Evolutionary conservation across 2,113 vertebrate species (phyloP).

Genomic region (Oceanites oceanicus): DNA sequence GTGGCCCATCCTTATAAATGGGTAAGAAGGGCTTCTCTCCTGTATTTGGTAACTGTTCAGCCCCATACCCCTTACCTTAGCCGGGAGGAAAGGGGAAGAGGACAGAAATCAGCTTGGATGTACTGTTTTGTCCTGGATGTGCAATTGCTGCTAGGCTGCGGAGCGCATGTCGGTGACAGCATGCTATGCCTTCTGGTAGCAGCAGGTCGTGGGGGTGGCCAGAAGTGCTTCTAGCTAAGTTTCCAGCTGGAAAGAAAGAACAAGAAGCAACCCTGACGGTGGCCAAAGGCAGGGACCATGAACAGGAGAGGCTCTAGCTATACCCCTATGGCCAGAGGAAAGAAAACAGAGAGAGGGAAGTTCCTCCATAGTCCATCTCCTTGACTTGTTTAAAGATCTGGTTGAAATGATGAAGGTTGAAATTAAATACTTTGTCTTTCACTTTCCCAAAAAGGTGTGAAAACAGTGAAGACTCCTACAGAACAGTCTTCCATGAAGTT

Average conservation of each 20-base stretch:
- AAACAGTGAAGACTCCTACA: conserved; percentile 27
- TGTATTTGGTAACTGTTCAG: neutral
- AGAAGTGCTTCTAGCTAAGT: neutral
- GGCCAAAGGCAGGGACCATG: neutral
- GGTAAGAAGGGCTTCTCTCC: neutral
- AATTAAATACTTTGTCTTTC: neutral
- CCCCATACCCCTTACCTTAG: neutral
- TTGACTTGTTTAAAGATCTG: neutral
- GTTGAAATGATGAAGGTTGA: neutral
- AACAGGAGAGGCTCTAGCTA: neutral
- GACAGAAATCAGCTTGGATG: neutral
- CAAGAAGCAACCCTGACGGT: neutral
- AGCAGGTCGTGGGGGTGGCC: neutral
- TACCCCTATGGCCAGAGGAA: accelerated
- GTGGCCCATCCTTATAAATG: conserved; percentile 56
- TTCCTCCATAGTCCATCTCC: neutral
- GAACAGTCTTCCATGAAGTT: conserved; percentile 45
- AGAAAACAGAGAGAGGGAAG: neutral
- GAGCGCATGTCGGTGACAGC: accelerated
- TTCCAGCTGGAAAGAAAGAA: neutral
- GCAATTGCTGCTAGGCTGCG: neutral
- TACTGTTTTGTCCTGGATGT: neutral
- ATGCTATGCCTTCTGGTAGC: neutral
- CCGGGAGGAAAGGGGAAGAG: neutral
- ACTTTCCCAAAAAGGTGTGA: conserved; percentile 35